Conservation (phyloP, 30 jellyfish, hydroid and myxozoan genomes). For the Turritopsis rubra region DNA sequence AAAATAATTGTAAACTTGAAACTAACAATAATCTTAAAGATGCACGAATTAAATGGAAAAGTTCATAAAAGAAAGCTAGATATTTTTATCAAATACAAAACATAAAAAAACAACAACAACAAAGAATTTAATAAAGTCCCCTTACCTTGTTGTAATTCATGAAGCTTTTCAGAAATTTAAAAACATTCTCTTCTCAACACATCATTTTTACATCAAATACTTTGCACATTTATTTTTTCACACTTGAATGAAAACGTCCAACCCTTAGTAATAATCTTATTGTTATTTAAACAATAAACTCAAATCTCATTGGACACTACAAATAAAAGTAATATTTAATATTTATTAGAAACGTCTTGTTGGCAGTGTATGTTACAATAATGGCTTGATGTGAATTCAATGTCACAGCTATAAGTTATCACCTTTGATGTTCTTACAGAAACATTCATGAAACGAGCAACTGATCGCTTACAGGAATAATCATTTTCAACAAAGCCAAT, state of each 20-base stretch:
- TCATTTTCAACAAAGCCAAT: background rate
- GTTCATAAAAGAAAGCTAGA: background rate
- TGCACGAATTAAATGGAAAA: background rate
- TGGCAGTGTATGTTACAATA: conserved; percentile 17
- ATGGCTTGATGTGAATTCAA: background rate
- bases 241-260: conserved; percentile 20
- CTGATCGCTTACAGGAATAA: background rate
- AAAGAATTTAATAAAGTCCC: background rate
- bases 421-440: background rate
- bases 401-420: background rate
- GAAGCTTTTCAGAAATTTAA: background rate
- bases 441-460: background rate
- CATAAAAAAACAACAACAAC: background rate
- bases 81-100: background rate
- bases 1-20: background rate
- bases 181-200: conserved; percentile 9
- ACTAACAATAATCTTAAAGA: background rate
- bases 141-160: no score
- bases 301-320: conserved; percentile 12
- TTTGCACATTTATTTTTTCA: conserved; percentile 15
- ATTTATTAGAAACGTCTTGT: conserved; percentile 7
- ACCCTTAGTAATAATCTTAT: conserved; percentile 9
- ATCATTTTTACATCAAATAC: background rate
- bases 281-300: conserved; percentile 8
- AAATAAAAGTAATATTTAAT: conserved; percentile 8